Conservation (phyloP, 2,113 vertebrate species). For the Poeciliopsis turrubarensis region DNA sequence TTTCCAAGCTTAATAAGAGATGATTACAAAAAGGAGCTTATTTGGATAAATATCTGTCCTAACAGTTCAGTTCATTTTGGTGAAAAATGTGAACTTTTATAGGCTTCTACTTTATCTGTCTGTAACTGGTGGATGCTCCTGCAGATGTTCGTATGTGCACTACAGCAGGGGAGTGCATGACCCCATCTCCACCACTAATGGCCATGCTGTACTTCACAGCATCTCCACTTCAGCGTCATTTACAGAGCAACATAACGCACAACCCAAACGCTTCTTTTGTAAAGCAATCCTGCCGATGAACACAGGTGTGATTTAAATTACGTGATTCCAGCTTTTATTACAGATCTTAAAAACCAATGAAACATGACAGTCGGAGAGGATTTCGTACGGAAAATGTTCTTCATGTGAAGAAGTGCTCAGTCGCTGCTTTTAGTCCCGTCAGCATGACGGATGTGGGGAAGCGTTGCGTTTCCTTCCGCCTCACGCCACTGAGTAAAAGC, state of each 20-base stretch:
- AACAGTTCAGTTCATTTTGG: not conserved
- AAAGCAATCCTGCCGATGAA: constrained; percentile 19
- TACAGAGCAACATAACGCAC: constrained; percentile 36
- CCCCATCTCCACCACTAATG: constrained; percentile 28
- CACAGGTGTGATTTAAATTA: not conserved
- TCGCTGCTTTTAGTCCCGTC: not conserved
- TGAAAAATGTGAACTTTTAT: not conserved
- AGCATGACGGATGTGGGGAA: constrained; percentile 1
- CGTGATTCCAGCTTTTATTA: not conserved
- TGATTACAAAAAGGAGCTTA: not conserved
- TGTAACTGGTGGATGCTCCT: not conserved
- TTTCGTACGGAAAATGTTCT: not conserved
- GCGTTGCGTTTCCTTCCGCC: not conserved
- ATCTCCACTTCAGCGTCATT: constrained; percentile 45
- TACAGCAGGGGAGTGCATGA: not conserved
- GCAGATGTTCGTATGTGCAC: not conserved
- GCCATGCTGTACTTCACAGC: constrained; percentile 31
- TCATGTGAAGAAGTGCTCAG: not conserved
- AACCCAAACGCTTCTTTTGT: constrained; percentile 24
- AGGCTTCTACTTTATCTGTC: not conserved
- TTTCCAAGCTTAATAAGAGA: not conserved
- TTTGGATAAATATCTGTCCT: not conserved
- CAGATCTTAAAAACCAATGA: not conserved
- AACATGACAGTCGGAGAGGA: not conserved
- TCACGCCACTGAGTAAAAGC: not conserved